A percentile compares a stretch with the other conserved stretches of the same genome.
phyloP scores from a whole-genome alignment of 2,113 vertebrate species.

The Forbesichthys papilliferus region DNA sequence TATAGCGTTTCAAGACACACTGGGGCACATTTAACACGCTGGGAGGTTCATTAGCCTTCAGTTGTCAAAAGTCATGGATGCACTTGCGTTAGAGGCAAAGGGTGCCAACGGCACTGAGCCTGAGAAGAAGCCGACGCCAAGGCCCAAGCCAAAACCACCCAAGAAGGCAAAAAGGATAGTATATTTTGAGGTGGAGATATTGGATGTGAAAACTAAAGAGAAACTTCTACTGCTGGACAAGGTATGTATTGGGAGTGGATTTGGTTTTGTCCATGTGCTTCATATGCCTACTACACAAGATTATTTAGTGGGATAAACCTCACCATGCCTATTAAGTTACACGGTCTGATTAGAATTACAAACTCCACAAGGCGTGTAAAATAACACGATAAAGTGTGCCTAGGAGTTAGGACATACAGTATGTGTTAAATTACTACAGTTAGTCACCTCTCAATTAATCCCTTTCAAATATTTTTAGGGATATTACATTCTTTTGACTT shows the following conservation, averaged over 20 bases:
- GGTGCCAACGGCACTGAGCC: conserved; percentile 34
- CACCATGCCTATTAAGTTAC: too few relatives aligned
- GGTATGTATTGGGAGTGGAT: conserved; percentile 67
- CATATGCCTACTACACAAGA: conserved; percentile 17
- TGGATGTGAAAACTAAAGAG: conserved; percentile 86
- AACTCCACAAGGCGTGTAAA: not conserved
- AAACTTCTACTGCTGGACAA: conserved; percentile 93
- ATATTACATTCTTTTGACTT: not conserved
- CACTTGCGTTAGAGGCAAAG: conserved; percentile 79
- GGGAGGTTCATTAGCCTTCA: conserved; percentile 18
- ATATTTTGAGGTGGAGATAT: conserved; percentile 95
- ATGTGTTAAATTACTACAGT: conserved; percentile 13
- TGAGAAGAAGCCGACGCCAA: conserved; percentile 54
- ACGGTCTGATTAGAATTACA: not conserved
- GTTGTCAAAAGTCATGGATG: conserved; percentile 68
- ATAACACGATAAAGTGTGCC: not conserved
- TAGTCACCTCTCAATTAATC: conserved; percentile 14
- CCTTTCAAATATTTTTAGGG: not conserved
- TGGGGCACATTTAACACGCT: conserved; percentile 15
- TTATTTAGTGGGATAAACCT: conserved; percentile 1
- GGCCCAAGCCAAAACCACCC: conserved; percentile 68
- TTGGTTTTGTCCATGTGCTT: conserved; percentile 13
- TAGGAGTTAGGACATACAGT: not conserved
- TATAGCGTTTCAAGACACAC: conserved; percentile 16
- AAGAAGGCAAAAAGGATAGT: conserved; percentile 88